Evolutionary conservation across 1,140 invertebrate genomes (phyloP).

Genomic region (Drosophila varians): DNA sequence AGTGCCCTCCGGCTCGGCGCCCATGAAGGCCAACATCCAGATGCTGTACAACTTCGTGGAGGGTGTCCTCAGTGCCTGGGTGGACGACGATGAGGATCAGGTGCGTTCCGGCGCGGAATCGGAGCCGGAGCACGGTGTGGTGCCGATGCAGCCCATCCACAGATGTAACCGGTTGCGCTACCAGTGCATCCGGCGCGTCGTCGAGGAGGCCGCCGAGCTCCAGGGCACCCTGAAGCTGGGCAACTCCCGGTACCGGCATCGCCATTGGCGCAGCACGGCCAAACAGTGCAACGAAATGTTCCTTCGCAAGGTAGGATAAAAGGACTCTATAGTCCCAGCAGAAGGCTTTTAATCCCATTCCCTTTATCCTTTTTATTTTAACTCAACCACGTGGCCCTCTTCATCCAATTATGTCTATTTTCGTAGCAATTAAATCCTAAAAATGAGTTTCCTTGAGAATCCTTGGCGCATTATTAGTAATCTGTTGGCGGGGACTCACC

Average conservation of each 20-base stretch:
- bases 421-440: neutral
- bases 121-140: slow-evolving; percentile 87
- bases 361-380: too few species aligned
- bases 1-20: slow-evolving; percentile 81
- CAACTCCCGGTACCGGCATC: slow-evolving; percentile 87
- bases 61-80: slow-evolving; percentile 88
- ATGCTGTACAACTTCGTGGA: slow-evolving; percentile 91
- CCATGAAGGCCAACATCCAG: slow-evolving; percentile 89
- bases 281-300: slow-evolving; percentile 90
- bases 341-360: too few species aligned
- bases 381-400: neutral
- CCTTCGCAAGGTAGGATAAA: slow-evolving; percentile 87
- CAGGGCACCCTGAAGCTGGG: slow-evolving; percentile 87
- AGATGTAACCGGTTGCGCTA: slow-evolving; percentile 87
- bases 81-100: slow-evolving; percentile 88
- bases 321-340: too few species aligned
- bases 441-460: neutral
- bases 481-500: neutral
- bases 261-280: slow-evolving; percentile 89
- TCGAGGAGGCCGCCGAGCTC: slow-evolving; percentile 87
- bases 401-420: neutral
- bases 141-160: slow-evolving; percentile 86
- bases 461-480: neutral
- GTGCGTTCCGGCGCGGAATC: slow-evolving; percentile 86
- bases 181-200: slow-evolving; percentile 87